Evolutionary conservation across 2,113 vertebrate genomes (phyloP).

Genomic region (Synodontis membranacea): DNA sequence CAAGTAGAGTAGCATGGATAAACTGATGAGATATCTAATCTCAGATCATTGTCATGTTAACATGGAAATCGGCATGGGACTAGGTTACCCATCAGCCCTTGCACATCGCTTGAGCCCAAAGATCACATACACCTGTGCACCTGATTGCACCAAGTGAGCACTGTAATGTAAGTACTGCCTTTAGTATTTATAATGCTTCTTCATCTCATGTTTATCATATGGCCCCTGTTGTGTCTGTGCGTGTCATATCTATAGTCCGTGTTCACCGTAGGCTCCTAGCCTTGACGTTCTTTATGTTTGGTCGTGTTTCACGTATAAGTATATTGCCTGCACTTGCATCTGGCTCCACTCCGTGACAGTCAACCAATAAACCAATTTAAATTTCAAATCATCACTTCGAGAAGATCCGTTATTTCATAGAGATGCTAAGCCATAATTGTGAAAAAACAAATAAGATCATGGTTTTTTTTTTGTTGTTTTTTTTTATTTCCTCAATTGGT

Average conservation of each 20-base stretch:
- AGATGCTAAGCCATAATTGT: background rate
- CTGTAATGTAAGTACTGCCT: background rate
- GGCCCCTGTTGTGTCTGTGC: background rate
- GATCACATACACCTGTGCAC: background rate
- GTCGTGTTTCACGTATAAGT: background rate
- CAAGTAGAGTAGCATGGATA: too few species aligned
- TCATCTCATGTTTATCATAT: background rate
- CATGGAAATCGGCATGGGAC: background rate
- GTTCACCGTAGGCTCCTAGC: background rate
- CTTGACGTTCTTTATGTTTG: background rate
- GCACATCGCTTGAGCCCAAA: background rate
- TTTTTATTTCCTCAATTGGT: background rate
- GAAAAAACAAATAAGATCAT: background rate
- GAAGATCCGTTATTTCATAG: background rate
- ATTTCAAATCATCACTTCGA: background rate
- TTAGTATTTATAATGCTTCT: background rate
- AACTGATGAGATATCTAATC: too few species aligned
- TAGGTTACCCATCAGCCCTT: background rate
- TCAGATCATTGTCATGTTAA: background rate
- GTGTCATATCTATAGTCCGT: background rate
- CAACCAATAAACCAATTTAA: background rate
- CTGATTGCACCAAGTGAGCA: background rate
- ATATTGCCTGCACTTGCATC: too few species aligned
- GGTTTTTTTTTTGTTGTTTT: too few species aligned
- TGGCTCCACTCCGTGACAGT: background rate